Conservation (phyloP, 2,797 vertebrate genomes). For the Chlorospingus flavigularis region DNA sequence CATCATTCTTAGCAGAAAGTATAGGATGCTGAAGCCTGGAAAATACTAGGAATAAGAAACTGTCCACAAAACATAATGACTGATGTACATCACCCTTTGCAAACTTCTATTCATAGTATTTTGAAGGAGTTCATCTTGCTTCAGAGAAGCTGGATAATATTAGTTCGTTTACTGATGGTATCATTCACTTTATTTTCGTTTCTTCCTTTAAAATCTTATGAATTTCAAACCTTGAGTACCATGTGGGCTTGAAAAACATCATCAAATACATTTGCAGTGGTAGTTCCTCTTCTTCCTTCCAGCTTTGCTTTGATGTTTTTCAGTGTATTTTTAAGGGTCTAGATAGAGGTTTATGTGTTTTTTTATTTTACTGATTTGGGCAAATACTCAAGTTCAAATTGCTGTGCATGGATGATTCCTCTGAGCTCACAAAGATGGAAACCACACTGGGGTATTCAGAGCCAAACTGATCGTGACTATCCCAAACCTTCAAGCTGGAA, state of each 20-base stretch:
- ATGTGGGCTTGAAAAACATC: neutral
- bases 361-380: neutral
- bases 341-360: neutral
- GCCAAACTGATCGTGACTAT: neutral
- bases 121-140: neutral
- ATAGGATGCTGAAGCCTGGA: neutral
- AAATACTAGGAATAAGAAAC: neutral
- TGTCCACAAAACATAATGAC: neutral
- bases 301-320: neutral
- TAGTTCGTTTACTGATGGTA: neutral
- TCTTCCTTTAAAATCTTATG: neutral
- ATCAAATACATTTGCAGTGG: neutral
- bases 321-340: neutral
- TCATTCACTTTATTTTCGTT: neutral
- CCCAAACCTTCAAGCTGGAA: neutral
- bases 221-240: neutral
- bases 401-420: neutral
- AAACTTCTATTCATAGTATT: neutral
- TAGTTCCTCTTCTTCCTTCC: neutral
- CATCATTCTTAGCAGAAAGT: neutral
- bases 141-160: neutral
- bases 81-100: neutral
- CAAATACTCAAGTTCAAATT: neutral
- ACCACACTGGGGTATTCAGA: neutral
- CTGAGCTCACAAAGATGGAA: neutral